A percentile compares a stretch with the other conserved stretches of the same genome.
Conservation (phyloP, 2,888 invertebrate species). For the Agrotis clavis region DNA sequence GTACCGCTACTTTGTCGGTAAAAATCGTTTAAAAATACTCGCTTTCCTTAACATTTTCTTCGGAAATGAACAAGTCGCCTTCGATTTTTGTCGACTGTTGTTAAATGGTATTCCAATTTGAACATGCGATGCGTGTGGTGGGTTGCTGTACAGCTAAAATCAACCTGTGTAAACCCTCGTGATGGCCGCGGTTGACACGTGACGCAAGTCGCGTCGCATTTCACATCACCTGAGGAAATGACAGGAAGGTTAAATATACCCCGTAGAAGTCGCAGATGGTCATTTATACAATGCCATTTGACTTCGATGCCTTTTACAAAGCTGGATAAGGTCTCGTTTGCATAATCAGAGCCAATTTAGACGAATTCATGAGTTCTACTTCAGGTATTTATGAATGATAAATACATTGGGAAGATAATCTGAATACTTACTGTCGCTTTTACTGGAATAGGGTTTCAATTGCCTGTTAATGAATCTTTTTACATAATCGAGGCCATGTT, state of each 20-base stretch:
- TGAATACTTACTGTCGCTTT: constrained; percentile 45
- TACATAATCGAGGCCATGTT: background rate
- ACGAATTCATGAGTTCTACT: constrained; percentile 70
- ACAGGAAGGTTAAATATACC: constrained; percentile 71
- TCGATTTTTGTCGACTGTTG: too few relatives aligned
- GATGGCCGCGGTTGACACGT: too few relatives aligned
- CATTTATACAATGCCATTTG: constrained; percentile 78
- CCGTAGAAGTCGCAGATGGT: constrained; percentile 68
- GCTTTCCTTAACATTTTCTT: too few relatives aligned
- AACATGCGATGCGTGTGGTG: too few relatives aligned
- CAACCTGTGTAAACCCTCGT: too few relatives aligned
- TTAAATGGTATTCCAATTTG: too few relatives aligned
- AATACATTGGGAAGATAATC: constrained; percentile 54
- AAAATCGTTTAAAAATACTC: too few relatives aligned
- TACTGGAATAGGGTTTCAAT: constrained; percentile 17
- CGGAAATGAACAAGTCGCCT: too few relatives aligned
- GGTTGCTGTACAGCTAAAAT: too few relatives aligned
- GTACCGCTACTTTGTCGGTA: too few relatives aligned
- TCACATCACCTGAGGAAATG: background rate
- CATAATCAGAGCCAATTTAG: constrained; percentile 78
- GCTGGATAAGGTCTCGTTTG: constrained; percentile 82
- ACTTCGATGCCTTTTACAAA: constrained; percentile 77
- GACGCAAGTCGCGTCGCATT: background rate
- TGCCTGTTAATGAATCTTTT: constrained; percentile 18
- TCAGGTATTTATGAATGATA: constrained; percentile 50